Evolutionary conservation across 1,140 invertebrate species (phyloP).

Genomic region (Aporrectodea caliginosa): DNA sequence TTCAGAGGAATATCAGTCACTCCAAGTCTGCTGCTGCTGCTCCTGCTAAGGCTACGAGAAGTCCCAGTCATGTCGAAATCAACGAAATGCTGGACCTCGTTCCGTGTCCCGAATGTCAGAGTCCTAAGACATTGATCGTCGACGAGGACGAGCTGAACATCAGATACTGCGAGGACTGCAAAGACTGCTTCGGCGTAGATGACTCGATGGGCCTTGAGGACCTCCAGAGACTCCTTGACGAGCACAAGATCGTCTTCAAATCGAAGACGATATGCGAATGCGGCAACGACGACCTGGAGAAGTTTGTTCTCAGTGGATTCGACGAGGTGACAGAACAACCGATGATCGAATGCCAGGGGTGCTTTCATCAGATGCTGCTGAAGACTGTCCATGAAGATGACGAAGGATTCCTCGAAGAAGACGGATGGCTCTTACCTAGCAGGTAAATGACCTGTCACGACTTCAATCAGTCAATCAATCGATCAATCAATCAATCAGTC

Average conservation of each 20-base stretch:
- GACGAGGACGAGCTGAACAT: not conserved
- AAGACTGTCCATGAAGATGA: not conserved
- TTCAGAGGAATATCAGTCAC: no score
- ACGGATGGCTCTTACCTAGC: no score
- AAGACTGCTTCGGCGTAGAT: not conserved
- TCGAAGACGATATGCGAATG: slow-evolving; percentile 2
- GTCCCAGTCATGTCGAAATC: not conserved
- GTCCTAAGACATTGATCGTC: not conserved
- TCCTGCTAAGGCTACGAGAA: not conserved
- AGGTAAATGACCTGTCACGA: no score
- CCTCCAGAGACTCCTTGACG: not conserved
- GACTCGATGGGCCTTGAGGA: not conserved
- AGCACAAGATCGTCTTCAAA: not conserved
- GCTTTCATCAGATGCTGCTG: slow-evolving; percentile 5
- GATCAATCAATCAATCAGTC: no score
- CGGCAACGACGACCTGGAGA: slow-evolving; percentile 14
- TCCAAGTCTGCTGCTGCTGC: no score
- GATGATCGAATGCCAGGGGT: not conserved
- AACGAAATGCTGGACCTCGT: not conserved
- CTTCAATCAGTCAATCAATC: no score
- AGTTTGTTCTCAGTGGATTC: not conserved
- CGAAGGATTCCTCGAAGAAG: no score
- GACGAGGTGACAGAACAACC: not conserved
- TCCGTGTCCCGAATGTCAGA: not conserved
- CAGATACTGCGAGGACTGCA: not conserved